Evolutionary conservation across 2,113 vertebrate species (phyloP).

Genomic region (Scomber colias): DNA sequence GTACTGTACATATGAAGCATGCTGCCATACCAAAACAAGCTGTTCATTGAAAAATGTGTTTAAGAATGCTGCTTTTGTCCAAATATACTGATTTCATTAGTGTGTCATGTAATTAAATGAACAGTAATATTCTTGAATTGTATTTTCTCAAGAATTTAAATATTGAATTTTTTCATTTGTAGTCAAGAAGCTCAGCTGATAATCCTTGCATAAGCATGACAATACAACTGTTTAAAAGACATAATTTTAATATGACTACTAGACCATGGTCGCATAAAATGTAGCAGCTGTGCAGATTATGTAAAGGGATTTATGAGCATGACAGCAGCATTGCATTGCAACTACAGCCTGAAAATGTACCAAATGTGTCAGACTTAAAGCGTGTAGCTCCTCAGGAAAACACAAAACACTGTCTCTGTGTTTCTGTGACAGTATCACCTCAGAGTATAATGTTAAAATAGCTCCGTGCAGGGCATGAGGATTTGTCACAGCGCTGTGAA

Average conservation of each 20-base stretch:
- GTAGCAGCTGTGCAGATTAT: constrained; percentile 53
- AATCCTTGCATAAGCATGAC: constrained; percentile 4
- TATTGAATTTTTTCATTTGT: background rate
- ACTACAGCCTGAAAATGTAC: constrained; percentile 5
- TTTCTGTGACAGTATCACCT: background rate
- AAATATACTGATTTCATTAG: background rate
- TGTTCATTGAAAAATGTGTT: background rate
- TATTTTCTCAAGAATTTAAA: background rate
- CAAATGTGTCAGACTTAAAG: constrained; percentile 35
- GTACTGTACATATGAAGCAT: background rate
- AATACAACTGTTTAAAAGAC: background rate
- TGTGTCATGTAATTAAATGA: background rate
- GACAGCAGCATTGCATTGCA: constrained; percentile 11
- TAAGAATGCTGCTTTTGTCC: background rate
- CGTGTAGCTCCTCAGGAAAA: constrained; percentile 10
- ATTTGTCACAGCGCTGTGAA: constrained; percentile 1
- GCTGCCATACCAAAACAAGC: background rate
- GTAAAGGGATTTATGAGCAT: constrained; percentile 55
- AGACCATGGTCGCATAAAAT: constrained; percentile 17
- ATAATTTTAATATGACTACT: background rate
- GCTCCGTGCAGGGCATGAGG: background rate
- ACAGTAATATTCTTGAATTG: too few relatives aligned
- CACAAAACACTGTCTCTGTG: background rate
- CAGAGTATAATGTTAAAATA: constrained; percentile 9
- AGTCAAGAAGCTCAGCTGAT: background rate